Percentiles rank a stretch among this genome's conserved stretches.
Evolutionary conservation across 2,888 invertebrate species (phyloP).

Genomic region (Incurvaria masculella): DNA sequence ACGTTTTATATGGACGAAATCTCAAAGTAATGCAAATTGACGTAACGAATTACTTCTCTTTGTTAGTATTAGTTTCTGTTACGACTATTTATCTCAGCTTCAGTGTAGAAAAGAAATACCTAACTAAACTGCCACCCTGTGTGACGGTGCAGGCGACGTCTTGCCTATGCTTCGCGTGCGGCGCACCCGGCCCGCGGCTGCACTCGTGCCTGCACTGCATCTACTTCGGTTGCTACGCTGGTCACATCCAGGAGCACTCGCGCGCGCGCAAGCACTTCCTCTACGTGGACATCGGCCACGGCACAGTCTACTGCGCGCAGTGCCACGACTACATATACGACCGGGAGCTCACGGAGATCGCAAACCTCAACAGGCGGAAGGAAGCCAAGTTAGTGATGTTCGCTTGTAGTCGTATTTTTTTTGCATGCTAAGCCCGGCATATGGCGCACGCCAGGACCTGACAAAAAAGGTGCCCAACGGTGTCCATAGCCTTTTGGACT

Average conservation of each 20-base stretch:
- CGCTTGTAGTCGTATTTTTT: background rate
- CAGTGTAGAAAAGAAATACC: no score
- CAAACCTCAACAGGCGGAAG: slow-evolving; percentile 48
- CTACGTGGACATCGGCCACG: slow-evolving; percentile 84
- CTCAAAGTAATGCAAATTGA: no score
- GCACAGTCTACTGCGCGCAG: slow-evolving; percentile 83
- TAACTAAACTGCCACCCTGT: no score
- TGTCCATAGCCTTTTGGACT: no score
- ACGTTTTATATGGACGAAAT: no score
- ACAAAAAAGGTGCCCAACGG: no score
- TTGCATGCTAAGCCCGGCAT: no score
- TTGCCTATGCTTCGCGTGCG: slow-evolving; percentile 81
- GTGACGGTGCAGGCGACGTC: slow-evolving; percentile 72
- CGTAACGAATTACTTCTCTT: no score
- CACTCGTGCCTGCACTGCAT: slow-evolving; percentile 89
- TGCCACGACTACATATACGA: slow-evolving; percentile 95
- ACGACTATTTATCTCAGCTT: no score
- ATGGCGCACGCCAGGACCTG: no score
- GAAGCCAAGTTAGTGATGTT: slow-evolving; percentile 58
- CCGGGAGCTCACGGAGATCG: slow-evolving; percentile 60
- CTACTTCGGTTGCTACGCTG: slow-evolving; percentile 86
- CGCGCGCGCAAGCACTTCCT: slow-evolving; percentile 78
- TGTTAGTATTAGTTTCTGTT: no score
- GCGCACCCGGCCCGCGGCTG: slow-evolving; percentile 72
- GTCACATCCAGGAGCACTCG: slow-evolving; percentile 86